These are phyloP conservation scores for Heptranchias perlo DNA, from an alignment of 2,113 vertebrate species.

Conservation along the genomic window DNA sequence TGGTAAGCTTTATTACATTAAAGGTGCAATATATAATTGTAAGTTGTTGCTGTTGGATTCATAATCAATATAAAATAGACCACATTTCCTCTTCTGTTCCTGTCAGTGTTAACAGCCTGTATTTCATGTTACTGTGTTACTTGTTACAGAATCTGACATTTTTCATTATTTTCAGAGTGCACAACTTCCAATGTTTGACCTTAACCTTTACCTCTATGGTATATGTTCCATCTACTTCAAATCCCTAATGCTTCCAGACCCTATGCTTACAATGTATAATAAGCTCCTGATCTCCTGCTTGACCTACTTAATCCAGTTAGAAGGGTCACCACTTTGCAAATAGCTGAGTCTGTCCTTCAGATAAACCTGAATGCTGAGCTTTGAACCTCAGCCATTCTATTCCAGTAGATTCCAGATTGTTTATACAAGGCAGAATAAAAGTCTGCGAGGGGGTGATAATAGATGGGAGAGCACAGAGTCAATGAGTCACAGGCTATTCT, in stretches of 20 bases:
- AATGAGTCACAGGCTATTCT: conserved; percentile 15
- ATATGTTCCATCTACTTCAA: not conserved
- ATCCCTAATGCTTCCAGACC: not conserved
- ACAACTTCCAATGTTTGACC: not conserved
- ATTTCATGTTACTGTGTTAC: not conserved
- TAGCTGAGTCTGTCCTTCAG: conserved; percentile 1
- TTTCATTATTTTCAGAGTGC: not conserved
- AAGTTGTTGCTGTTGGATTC: not conserved
- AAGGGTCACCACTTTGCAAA: not conserved
- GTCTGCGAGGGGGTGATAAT: not conserved
- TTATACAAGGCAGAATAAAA: not conserved
- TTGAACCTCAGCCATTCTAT: conserved; percentile 9
- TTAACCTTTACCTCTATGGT: not conserved
- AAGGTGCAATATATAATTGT: not conserved
- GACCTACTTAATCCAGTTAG: not conserved
- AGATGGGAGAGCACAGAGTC: not conserved
- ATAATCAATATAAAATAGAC: not conserved
- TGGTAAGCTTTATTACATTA: not conserved
- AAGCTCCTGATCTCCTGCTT: not conserved
- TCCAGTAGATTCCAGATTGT: not conserved
- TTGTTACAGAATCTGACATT: not conserved
- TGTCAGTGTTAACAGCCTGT: not conserved
- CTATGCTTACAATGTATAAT: not conserved
- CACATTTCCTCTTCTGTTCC: not conserved
- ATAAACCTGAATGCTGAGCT: not conserved